phyloP scores from a whole-genome alignment of 2,113 vertebrate genomes.

The Hystrix brachyura region DNA sequence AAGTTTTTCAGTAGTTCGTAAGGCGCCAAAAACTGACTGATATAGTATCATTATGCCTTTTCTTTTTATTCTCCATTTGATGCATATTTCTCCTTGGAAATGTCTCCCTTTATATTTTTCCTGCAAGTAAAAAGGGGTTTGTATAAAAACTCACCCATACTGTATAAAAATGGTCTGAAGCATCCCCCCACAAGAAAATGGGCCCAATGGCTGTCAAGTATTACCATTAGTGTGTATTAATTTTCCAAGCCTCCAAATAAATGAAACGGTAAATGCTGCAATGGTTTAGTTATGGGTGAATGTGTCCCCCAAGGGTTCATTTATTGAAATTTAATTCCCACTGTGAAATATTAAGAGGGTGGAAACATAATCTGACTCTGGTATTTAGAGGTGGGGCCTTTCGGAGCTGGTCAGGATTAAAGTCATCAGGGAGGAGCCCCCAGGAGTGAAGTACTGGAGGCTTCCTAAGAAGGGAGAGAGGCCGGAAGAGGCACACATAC shows the following conservation, averaged over 20 bases:
- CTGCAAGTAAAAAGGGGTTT: background rate
- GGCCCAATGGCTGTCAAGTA: background rate
- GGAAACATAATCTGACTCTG: background rate
- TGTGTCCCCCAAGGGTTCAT: background rate
- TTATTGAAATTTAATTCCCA: background rate
- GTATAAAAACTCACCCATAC: background rate
- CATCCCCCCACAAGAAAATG: background rate
- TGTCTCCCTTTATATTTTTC: conserved; percentile 17
- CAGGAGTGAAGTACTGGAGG: background rate
- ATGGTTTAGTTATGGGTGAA: background rate
- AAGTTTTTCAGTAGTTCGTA: background rate
- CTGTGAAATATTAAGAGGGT: background rate
- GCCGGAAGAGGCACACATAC: background rate
- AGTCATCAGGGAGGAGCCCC: background rate
- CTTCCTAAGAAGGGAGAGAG: background rate
- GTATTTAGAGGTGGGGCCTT: background rate
- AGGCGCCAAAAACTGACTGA: background rate
- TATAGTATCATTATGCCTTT: background rate
- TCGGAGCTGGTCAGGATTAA: background rate
- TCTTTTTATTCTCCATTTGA: conserved; percentile 19
- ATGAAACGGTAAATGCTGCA: background rate
- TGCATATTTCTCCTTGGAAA: background rate
- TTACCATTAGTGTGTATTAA: background rate
- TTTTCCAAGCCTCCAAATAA: background rate
- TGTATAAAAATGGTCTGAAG: background rate